Percentiles rank a stretch among this genome's conserved stretches.
Evolutionary conservation across 2,113 vertebrate genomes (phyloP).

Genomic region (Rhineura floridana): DNA sequence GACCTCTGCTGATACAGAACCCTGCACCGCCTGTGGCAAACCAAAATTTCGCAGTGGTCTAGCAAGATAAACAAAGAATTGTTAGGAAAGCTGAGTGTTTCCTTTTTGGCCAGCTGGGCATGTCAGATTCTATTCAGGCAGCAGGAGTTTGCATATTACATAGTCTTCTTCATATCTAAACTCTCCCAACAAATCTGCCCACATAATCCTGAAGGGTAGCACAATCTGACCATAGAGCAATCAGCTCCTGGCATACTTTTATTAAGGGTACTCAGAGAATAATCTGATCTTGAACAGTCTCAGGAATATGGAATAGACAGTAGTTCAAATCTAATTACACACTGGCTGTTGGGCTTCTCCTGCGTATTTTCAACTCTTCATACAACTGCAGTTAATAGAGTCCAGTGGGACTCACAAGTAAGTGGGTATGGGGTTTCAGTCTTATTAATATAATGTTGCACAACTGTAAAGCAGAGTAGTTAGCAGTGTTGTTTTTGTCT

Average conservation of each 20-base stretch:
- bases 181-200: not conserved
- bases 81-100: constrained; percentile 36
- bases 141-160: not conserved
- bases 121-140: not conserved
- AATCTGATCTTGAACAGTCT: not conserved
- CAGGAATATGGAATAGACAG: not conserved
- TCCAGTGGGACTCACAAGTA: not conserved
- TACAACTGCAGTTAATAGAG: not conserved
- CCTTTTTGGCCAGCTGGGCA: not conserved
- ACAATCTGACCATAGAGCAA: not conserved
- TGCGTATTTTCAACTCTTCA: not conserved
- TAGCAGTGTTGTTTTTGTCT: not conserved
- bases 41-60: constrained; percentile 94
- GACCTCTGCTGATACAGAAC: constrained; percentile 95
- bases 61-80: constrained; percentile 41
- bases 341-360: not conserved
- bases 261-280: not conserved
- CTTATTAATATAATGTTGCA: not conserved
- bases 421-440: not conserved
- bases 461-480: not conserved
- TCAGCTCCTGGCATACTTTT: not conserved
- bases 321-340: not conserved
- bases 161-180: not conserved
- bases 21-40: constrained; percentile 97
- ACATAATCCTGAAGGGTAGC: no score